Evolutionary conservation across 1,140 invertebrate species (phyloP), one percentile per base, ranked within the genome.

Genomic region (Hermetia illucens): DNA sequence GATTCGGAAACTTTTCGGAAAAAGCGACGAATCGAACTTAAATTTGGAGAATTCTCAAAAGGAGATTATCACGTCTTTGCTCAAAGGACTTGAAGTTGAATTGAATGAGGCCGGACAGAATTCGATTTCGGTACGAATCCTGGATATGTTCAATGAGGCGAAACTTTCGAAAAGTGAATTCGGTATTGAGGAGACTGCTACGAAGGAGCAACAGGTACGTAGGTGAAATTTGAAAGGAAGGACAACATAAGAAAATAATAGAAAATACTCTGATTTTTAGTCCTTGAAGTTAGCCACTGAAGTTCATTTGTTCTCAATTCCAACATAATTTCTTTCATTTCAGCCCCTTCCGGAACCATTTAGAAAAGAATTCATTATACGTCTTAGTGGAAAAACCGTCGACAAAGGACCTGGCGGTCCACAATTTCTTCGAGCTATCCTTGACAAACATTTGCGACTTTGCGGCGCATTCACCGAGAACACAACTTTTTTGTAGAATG

Each of bases 401-500:
- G 13, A 10, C n/a, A 40, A 16, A 18, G 35, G 44, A 5, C 21
- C 39, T 3, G 52, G 54, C 17, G 54, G 55, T 0, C 58, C 58
- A 5, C 58, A 61, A 27, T 61, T 58, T 31, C 47, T 61, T 40
- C 40, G 58, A 13, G 57, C 52, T 1, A 57, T 60, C 38, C 45
- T 60, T 1, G 52, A 49, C 6, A 50, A 58, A 10, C 51, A 55
- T 16, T 34, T 61, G 13, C 45, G 57, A 25, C 41, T 61, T 1
- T 61, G 58, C 40, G 58, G 57, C 2, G 58, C 57, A 2, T 61
- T 61, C 29, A 55, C 57, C 0, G 53, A 60, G 19, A 58, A 55
- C 31, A 60, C 57, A 4, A 51, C 51, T 8, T 57, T 60, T 44
- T 41, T 57, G 29, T 54, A 48, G 29, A 5, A 8, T 34, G 8